phyloP scores from a whole-genome alignment of 1,140 invertebrate species.

The Drosophila ercepeae region DNA sequence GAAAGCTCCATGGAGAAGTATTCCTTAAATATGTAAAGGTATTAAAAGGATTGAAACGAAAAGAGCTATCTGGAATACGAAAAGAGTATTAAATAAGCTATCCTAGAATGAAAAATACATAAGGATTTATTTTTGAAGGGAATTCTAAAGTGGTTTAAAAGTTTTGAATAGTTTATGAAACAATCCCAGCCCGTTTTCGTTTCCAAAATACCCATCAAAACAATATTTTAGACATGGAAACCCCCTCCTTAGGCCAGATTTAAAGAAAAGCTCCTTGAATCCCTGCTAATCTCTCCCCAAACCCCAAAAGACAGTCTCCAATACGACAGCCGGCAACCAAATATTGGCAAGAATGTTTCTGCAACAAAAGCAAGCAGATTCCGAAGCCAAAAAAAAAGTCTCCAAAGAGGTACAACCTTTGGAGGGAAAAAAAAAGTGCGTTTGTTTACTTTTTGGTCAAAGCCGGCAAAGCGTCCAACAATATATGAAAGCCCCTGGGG shows the following conservation, averaged over 20 bases:
- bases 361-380: constrained; percentile 42
- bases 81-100: no score
- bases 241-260: neutral
- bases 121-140: no score
- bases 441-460: constrained; percentile 73
- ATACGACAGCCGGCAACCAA: neutral
- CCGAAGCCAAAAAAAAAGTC: constrained; percentile 40
- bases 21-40: no score
- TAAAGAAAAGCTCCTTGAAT: constrained; percentile 4
- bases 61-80: no score
- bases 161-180: neutral
- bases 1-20: no score
- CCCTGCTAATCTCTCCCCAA: constrained; percentile 38
- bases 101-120: no score
- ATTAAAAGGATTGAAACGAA: no score
- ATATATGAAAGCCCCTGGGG: constrained; percentile 46
- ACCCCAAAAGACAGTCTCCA: constrained; percentile 26
- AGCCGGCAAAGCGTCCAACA: constrained; percentile 61
- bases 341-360: constrained; percentile 59
- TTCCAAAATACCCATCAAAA: neutral
- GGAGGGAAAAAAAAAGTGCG: constrained; percentile 47
- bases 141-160: no score
- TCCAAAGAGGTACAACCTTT: constrained; percentile 39
- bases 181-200: neutral
- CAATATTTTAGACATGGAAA: neutral